phyloP scores from a whole-genome alignment of 2,113 vertebrate species.

The Istiophorus platypterus region DNA sequence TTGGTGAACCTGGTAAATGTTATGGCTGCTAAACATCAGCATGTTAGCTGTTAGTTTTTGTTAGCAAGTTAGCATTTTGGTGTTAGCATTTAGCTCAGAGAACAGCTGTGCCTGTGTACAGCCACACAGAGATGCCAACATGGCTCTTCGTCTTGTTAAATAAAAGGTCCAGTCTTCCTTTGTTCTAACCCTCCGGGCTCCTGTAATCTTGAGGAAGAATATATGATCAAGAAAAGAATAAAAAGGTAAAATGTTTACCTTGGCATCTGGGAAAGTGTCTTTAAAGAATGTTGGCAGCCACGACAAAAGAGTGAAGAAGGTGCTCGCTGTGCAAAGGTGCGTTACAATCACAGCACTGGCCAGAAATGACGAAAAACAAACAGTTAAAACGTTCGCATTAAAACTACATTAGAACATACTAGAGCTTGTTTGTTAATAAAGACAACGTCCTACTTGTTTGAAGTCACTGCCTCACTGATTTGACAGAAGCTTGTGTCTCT shows the following conservation, averaged over 20 bases:
- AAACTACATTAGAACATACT: background rate
- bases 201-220: background rate
- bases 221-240: background rate
- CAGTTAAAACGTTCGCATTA: background rate
- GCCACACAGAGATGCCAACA: too few relatives aligned
- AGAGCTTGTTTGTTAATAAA: slow-evolving; percentile 1
- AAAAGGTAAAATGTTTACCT: slow-evolving; percentile 83
- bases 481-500: background rate
- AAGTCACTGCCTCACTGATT: background rate
- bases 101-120: background rate
- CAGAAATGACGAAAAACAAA: slow-evolving; percentile 42
- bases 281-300: slow-evolving; percentile 98
- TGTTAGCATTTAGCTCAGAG: background rate
- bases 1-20: too few relatives aligned
- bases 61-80: too few relatives aligned
- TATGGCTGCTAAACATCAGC: too few relatives aligned
- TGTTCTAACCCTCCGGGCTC: background rate
- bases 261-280: slow-evolving; percentile 93
- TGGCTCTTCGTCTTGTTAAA: background rate
- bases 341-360: slow-evolving; percentile 92
- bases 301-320: slow-evolving; percentile 94
- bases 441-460: background rate
- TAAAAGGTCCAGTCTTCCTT: background rate
- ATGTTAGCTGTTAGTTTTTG: too few relatives aligned
- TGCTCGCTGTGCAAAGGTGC: slow-evolving; percentile 92